Evolutionary conservation across 2,888 invertebrate genomes (phyloP), one percentile per base, ranked within the genome.

Genomic region (Hoplodrina ambigua): DNA sequence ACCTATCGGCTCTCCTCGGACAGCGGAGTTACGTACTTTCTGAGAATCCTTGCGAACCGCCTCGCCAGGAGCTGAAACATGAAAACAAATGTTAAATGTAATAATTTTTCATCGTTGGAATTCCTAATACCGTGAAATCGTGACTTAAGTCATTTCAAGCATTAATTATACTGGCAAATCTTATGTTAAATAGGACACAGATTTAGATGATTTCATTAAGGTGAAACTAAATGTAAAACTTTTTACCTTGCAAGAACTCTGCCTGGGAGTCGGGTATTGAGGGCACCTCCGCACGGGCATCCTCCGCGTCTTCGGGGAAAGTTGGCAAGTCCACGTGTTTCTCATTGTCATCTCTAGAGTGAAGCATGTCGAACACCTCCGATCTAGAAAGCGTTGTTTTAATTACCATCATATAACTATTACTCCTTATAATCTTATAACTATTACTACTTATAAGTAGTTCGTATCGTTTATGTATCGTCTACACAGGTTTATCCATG

Each of bases 311-410:
- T 78, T 95, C 94, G 0, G 95, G 93, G 68, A 96, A 96, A 30
- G 87, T 87, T 0, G 95, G 95, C 65, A 94, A 83, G 77, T 93
- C 94, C 66, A 94, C 81, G 74, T 94, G 93, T 1, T 92, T 90
- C 25, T 89, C 89, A 70, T 91, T 89, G 69, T 96, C 94, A 55
- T 95, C 94, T 30, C 91, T 92, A 2, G 96, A 95, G 80, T 96
- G 94, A 30, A 96, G 90, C 94, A 96, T 95, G 86, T 96, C 96
- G 80, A 96, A 94, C 49, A 96, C 94, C 86, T 96, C 96, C 0
- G 95, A 91, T 67, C 95, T 95, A 83, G 11, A 55, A 8, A 59
- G 11, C n/a, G 15, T 52, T 53, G 13, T 19, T 41, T 33, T 30
- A n/a, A 41, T 44, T 46, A 33, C 30, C 59, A 55, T 44, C 20